Base-by-base conservation (phyloP, 1,140 invertebrate species). In the Papilio glaucus region DNA sequence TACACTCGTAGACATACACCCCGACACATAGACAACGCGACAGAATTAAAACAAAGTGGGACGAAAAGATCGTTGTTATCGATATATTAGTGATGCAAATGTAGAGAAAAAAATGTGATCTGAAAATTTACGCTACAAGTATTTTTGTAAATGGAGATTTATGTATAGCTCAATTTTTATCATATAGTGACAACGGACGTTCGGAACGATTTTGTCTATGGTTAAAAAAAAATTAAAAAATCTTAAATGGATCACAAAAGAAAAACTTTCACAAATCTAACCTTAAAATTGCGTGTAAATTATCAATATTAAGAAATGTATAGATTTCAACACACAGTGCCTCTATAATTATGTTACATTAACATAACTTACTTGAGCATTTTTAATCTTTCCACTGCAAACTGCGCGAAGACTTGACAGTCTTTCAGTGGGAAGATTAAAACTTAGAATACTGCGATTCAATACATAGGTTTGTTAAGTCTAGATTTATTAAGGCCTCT, bases 261-360 rank as follows among this genome's bases (percentile, higher is more conserved):
- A 65, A 21, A 53, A 68, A 42, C 13, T 39, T 71, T 71, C 53
- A 60, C 37, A 26, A 68, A 60, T 60, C 49, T 45, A 33, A 65
- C 29, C 38, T 41, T 67, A 67, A 60, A 68, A 49, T 71, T 71
- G 75, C 82, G 82, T 88, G 86, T 88, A 87, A 88, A 85, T 82
- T 78, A 78, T 63, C 74, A 75, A 67, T 68, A 74, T 75, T 72
- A 84, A 77, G 71, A 77, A 79, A 82, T 76, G 78, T 87, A 87
- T 84, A 85, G 86, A 85, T 84, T 87, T 91, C 93, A 93, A 94
- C 91, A 94, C 92, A 93, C 92, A 93, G 92, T 93, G 92, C 92
- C 92, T 93, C 91, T 93, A 90, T 88, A 91, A 93, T 94, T 93
- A 94, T 94, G 91, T 93, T 93, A 93, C 89, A 92, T 93, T 93